These are phyloP conservation scores for Heliconius erato DNA, from an alignment of 2,888 invertebrate genomes.

Conservation along the genomic window DNA sequence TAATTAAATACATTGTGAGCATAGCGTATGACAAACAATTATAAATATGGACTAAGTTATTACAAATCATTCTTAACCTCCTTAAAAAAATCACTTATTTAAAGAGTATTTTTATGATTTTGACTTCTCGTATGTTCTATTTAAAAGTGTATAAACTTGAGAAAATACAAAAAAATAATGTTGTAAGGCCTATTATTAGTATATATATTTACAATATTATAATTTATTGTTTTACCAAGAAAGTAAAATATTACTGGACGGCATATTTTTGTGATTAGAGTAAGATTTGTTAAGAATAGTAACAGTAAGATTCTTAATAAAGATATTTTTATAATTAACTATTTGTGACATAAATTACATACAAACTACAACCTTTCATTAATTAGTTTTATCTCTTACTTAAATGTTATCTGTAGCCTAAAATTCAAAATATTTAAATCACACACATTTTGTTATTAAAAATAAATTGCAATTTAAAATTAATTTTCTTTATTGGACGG, in stretches of 20 bases:
- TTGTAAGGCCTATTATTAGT: background rate
- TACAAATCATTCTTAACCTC: constrained; percentile 3
- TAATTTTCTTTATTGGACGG: constrained; percentile 9
- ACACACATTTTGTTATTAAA: background rate
- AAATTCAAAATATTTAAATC: background rate
- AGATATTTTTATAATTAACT: background rate
- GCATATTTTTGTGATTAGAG: background rate
- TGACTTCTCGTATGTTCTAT: background rate
- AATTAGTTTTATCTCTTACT: background rate
- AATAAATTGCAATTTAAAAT: background rate
- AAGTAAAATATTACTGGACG: constrained; percentile 9
- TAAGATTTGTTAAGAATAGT: too few relatives aligned
- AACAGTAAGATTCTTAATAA: background rate
- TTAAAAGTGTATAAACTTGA: background rate
- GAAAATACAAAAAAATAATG: background rate
- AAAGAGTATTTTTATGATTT: constrained; percentile 15
- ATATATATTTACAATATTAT: background rate
- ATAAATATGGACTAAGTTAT: constrained; percentile 17
- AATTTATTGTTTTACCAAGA: background rate
- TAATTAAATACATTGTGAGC: constrained; percentile 23
- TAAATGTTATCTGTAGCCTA: background rate
- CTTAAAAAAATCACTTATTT: background rate
- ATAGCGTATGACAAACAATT: background rate
- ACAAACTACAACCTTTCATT: background rate
- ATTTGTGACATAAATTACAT: constrained; percentile 23